Percentiles rank a stretch among this genome's conserved stretches.
Evolutionary conservation across 2,888 invertebrate genomes (phyloP).

Genomic region (Subacronicta megacephala): DNA sequence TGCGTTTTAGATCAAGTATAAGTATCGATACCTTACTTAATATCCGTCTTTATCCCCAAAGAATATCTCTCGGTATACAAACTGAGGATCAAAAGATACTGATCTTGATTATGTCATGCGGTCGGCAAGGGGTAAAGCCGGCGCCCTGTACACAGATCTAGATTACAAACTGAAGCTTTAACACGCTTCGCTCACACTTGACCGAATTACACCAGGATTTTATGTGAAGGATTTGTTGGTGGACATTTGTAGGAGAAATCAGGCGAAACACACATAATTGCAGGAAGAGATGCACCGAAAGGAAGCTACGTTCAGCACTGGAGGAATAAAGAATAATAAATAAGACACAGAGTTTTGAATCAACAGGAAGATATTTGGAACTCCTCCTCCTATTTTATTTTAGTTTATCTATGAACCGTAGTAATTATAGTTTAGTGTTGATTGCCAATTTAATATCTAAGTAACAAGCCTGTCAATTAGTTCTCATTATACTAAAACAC

Average conservation of each 20-base stretch:
- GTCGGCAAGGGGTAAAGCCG: slow-evolving; percentile 30
- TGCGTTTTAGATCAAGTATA: no score
- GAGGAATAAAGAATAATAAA: no score
- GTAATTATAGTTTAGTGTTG: background rate
- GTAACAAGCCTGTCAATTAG: slow-evolving; percentile 40
- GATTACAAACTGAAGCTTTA: slow-evolving; percentile 35
- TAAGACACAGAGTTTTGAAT: no score
- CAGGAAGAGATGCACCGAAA: no score
- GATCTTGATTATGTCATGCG: slow-evolving; percentile 38
- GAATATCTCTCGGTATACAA: slow-evolving; percentile 23
- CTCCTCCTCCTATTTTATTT: no score
- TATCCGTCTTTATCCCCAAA: slow-evolving; percentile 7
- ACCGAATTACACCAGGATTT: slow-evolving; percentile 27
- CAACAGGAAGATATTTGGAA: no score
- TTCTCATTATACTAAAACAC: slow-evolving; percentile 45
- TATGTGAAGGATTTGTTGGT: background rate
- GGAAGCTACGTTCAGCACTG: no score
- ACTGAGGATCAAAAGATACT: slow-evolving; percentile 38
- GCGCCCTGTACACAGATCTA: slow-evolving; percentile 46
- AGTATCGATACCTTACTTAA: background rate
- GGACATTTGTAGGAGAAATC: background rate
- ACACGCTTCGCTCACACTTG: slow-evolving; percentile 37
- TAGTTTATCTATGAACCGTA: no score
- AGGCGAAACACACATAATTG: background rate
- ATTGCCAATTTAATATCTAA: slow-evolving; percentile 27